These are phyloP conservation scores for Platycercus adscitus DNA, from an alignment of 2,113 vertebrate genomes.

Conservation along the genomic window DNA sequence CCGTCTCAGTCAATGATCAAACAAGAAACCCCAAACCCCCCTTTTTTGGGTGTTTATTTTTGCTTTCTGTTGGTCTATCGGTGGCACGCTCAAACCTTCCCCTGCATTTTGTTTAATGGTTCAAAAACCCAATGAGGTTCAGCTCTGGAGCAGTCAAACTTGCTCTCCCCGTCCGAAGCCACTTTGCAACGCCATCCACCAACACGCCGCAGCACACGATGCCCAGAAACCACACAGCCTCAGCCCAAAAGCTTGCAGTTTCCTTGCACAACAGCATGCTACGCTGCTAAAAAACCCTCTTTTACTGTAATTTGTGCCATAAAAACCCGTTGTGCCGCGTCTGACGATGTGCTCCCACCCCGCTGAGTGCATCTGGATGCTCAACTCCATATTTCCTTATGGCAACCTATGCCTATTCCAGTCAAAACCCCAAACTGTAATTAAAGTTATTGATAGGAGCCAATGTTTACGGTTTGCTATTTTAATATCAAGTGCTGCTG, in stretches of 20 bases:
- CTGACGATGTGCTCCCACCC: not conserved
- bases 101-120: not conserved
- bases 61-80: not conserved
- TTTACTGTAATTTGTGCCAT: constrained; percentile 20
- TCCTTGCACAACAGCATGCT: not conserved
- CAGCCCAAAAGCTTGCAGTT: not conserved
- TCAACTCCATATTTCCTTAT: not conserved
- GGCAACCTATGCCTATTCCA: not conserved
- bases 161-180: not conserved
- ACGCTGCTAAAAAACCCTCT: not conserved
- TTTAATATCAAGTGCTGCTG: constrained; percentile 22
- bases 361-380: not conserved
- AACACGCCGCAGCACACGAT: rapidly evolving
- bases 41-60: not conserved
- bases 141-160: not conserved
- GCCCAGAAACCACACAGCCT: not conserved
- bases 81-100: not conserved
- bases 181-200: not conserved
- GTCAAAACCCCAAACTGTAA: constrained; percentile 37
- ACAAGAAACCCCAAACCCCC: not conserved
- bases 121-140: not conserved
- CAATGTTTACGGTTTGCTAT: constrained; percentile 23
- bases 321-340: not conserved
- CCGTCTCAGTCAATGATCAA: not conserved
- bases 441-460: constrained; percentile 46